Evolutionary conservation across 2,888 invertebrate genomes (phyloP).

Genomic region (Euzetes globulus): DNA sequence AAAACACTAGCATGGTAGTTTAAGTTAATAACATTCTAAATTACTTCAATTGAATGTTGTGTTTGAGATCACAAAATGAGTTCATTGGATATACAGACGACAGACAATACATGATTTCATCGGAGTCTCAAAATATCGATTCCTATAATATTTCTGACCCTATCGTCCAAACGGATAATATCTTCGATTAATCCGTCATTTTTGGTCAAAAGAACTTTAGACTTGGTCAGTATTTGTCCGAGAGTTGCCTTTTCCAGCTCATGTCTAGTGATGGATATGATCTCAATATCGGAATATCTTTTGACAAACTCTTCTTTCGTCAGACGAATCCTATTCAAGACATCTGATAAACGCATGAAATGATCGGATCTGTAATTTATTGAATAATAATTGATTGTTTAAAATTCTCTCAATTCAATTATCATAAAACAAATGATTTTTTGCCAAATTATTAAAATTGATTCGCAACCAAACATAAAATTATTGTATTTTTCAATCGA

Average conservation of each 20-base stretch:
- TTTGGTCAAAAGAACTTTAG: background rate
- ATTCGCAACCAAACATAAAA: background rate
- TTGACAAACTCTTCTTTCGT: conserved; percentile 39
- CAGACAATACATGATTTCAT: too few species aligned
- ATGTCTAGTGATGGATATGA: conserved; percentile 37
- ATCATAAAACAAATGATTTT: background rate
- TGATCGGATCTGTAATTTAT: conserved; percentile 39
- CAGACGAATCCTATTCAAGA: conserved; percentile 40
- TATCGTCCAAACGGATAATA: conserved; percentile 69
- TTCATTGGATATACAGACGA: too few species aligned
- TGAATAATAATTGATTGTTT: background rate
- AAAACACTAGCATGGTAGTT: too few species aligned
- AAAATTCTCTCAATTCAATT: background rate
- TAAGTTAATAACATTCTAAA: too few species aligned
- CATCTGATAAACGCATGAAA: conserved; percentile 41
- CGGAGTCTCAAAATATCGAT: conserved; percentile 60
- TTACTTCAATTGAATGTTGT: background rate
- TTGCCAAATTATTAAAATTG: background rate
- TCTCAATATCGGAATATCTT: conserved; percentile 37
- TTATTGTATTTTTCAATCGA: background rate
- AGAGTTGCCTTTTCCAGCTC: conserved; percentile 40
- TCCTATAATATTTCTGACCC: conserved; percentile 52
- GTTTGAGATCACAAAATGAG: background rate
- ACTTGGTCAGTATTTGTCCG: conserved; percentile 37
- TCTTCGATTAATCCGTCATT: conserved; percentile 35